Base-by-base conservation (phyloP, 2,888 invertebrate genomes). In the Diploptera punctata region DNA sequence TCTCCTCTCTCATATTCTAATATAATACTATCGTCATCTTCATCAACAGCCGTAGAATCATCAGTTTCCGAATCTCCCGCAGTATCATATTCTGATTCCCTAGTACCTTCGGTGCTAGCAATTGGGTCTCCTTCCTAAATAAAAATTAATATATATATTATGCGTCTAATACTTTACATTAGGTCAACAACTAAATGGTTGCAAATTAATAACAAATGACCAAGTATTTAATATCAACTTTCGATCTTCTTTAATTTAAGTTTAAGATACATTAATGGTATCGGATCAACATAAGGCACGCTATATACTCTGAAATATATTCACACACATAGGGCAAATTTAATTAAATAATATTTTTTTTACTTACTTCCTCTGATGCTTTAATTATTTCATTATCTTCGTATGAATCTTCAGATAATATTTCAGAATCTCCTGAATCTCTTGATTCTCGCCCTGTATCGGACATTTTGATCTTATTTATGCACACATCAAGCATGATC, bases 1-100 rank as follows among this genome's bases (percentile, higher is more conserved):
- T 91, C 88, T 78, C 89, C 91, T 71, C 90, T 84, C 77, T 91
- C 90, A 75, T 87, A 87, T 79, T 83, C 87, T 72, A 73, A 65
- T 7, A 72, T 69, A 60, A 87, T 85, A 71, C 86, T 87, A 13
- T 80, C 81, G 57, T 82, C 83, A 47, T 75, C 76, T 26, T 67
- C 60, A 31, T 47, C 68, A 31, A 62, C 65, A 44, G 60, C 72
- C 19, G 44, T 43, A 9, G 68, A 60, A 44, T 65, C 71, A 24
- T 65, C 71, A 52, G 54, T 38, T 54, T 71, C 71, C 38, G 47
- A 24, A 60, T 60, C 69, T 26, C 38, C 67, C 44, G 29, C 52
- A 1, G 43, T 49, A 31, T 71, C 71, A 67, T 71, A 70, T 71
- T 76, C 44, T 60, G 68, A 61, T 73, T 72, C 26, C 47, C 71